phyloP scores from a whole-genome alignment of 2,888 invertebrate genomes.

The Parelbella ahira region DNA sequence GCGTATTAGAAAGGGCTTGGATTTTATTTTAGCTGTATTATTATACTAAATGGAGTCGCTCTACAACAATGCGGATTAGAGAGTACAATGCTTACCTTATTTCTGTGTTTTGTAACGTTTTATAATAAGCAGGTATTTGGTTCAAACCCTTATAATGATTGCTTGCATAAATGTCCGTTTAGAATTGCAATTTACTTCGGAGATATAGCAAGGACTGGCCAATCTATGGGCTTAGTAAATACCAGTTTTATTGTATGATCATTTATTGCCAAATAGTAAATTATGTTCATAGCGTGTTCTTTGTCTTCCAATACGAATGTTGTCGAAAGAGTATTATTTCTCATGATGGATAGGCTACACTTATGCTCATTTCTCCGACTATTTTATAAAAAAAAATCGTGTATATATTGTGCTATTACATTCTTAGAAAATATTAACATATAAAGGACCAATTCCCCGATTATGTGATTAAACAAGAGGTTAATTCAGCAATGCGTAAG shows the following conservation, averaged over 20 bases:
- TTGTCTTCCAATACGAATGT: too few relatives aligned
- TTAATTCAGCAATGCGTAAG: too few relatives aligned
- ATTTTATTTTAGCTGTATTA: slow-evolving; percentile 25
- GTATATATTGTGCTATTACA: too few relatives aligned
- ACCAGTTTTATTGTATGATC: background rate
- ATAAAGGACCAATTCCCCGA: too few relatives aligned
- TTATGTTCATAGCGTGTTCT: too few relatives aligned
- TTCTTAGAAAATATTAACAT: too few relatives aligned
- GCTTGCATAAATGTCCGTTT: slow-evolving; percentile 20
- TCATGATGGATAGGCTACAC: too few relatives aligned
- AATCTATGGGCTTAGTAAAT: slow-evolving; percentile 1
- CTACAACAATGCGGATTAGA: slow-evolving; percentile 30
- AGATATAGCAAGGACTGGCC: background rate
- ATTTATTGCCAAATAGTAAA: too few relatives aligned
- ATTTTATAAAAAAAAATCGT: too few relatives aligned
- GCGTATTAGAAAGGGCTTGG: slow-evolving; percentile 9
- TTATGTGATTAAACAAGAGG: too few relatives aligned
- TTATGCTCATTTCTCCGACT: too few relatives aligned
- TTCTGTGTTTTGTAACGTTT: slow-evolving; percentile 23
- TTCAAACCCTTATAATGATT: slow-evolving; percentile 20
- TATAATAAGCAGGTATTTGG: slow-evolving; percentile 25
- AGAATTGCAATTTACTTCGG: slow-evolving; percentile 7
- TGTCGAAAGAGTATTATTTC: too few relatives aligned
- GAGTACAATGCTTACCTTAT: slow-evolving; percentile 27
- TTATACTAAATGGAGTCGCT: slow-evolving; percentile 26